Conservation (phyloP, 1,140 invertebrate genomes). For the Drosophila bipectinata region DNA sequence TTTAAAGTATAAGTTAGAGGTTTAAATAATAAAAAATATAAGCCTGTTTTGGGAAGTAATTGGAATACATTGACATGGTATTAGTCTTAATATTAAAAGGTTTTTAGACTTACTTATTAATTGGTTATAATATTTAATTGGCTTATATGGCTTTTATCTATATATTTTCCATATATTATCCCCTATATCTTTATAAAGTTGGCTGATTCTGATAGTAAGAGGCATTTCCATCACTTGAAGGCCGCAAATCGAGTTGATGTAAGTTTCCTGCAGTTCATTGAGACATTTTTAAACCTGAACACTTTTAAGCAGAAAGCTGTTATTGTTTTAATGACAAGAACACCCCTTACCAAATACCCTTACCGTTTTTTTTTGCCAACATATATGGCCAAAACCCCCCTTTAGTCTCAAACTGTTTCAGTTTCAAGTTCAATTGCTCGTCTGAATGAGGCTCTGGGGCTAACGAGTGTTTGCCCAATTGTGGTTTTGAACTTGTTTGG, state of each 20-base stretch:
- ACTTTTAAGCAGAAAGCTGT: not conserved
- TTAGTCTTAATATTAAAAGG: too few species aligned
- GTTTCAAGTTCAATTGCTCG: conserved; percentile 45
- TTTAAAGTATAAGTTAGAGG: too few species aligned
- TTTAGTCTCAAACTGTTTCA: not conserved
- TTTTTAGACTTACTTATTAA: too few species aligned
- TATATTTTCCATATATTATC: too few species aligned
- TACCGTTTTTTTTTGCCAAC: not conserved
- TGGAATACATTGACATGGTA: too few species aligned
- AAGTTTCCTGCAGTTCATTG: not conserved
- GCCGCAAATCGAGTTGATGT: conserved; percentile 2
- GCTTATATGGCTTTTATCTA: too few species aligned
- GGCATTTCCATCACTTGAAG: not conserved
- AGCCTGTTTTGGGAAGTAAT: too few species aligned
- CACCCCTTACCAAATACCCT: too few species aligned
- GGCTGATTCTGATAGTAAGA: not conserved
- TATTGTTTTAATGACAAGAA: not conserved
- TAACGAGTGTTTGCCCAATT: conserved; percentile 72
- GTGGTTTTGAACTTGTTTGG: conserved; percentile 80
- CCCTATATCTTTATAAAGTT: not conserved
- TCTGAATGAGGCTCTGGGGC: conserved; percentile 37
- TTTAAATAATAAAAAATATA: too few species aligned
- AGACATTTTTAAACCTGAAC: not conserved
- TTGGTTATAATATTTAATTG: too few species aligned
- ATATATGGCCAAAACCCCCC: not conserved